Percentiles rank a stretch among this genome's conserved stretches.
Evolutionary conservation across 2,113 vertebrate species (phyloP).

Genomic region (Gallinago undulata): DNA sequence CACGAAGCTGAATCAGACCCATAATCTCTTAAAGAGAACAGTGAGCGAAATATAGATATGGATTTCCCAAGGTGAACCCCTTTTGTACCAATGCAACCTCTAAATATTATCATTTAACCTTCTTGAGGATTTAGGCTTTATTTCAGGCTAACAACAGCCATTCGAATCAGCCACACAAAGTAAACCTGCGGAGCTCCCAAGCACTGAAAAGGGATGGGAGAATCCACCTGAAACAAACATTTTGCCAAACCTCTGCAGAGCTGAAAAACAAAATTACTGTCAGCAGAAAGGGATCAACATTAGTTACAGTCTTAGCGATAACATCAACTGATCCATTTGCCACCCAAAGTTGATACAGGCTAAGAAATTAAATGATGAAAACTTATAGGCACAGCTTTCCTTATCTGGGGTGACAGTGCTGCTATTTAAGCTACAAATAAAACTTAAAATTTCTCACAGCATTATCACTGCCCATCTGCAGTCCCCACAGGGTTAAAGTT

Average conservation of each 20-base stretch:
- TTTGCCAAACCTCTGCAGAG: not conserved
- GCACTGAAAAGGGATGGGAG: not conserved
- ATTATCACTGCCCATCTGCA: not conserved
- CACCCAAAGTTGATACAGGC: not conserved
- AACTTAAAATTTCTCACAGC: not conserved
- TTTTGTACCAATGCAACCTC: not conserved
- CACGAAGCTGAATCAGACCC: not conserved
- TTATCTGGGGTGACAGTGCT: not conserved
- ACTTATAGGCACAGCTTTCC: not conserved
- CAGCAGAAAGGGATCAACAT: not conserved
- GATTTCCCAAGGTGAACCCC: constrained; percentile 22
- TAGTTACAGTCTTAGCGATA: not conserved
- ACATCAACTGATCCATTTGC: not conserved
- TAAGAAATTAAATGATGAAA: not conserved
- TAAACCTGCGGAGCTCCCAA: not conserved
- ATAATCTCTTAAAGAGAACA: constrained; percentile 21
- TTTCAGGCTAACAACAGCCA: not conserved
- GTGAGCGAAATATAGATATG: not conserved
- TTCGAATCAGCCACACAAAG: not conserved
- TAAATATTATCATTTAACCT: not conserved
- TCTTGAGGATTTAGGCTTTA: not conserved
- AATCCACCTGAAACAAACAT: not conserved
- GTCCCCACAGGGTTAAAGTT: constrained; percentile 1
- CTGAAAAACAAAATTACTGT: not conserved
- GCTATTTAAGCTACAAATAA: not conserved